Percentiles rank a stretch among this genome's conserved stretches.
phyloP scores from a whole-genome alignment of 2,113 vertebrate species.

The Cebus imitator region DNA sequence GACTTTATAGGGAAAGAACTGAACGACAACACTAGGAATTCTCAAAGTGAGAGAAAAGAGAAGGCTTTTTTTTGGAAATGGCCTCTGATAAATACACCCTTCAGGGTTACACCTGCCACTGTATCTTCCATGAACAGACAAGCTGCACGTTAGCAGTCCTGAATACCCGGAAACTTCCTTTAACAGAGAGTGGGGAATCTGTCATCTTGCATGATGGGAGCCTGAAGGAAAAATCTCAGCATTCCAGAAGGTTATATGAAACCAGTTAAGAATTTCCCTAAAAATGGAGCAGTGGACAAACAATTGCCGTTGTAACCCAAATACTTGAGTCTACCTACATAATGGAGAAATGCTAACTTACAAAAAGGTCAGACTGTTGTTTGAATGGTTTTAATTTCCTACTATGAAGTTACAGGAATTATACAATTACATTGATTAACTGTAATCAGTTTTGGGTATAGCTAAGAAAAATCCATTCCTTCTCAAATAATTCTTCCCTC shows the following conservation, averaged over 20 bases:
- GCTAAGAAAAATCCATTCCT: neutral
- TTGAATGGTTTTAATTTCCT: neutral
- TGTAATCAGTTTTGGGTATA: neutral
- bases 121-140: rapidly evolving
- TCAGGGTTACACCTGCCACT: neutral
- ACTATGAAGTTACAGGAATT: neutral
- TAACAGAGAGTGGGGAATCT: neutral
- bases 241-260: neutral
- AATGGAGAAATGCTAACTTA: neutral
- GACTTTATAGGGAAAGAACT: neutral
- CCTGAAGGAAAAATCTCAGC: neutral
- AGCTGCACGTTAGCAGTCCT: neutral
- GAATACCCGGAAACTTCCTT: neutral
- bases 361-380: neutral
- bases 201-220: neutral
- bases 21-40: neutral
- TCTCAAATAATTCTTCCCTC: neutral
- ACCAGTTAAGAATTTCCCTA: neutral
- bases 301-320: neutral
- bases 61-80: neutral
- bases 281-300: neutral
- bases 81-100: neutral
- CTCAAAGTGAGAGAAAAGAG: neutral
- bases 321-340: neutral
- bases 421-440: neutral